These are phyloP conservation scores for Solenopsis invicta DNA, from an alignment of 1,140 invertebrate species.

Conservation along the genomic window DNA sequence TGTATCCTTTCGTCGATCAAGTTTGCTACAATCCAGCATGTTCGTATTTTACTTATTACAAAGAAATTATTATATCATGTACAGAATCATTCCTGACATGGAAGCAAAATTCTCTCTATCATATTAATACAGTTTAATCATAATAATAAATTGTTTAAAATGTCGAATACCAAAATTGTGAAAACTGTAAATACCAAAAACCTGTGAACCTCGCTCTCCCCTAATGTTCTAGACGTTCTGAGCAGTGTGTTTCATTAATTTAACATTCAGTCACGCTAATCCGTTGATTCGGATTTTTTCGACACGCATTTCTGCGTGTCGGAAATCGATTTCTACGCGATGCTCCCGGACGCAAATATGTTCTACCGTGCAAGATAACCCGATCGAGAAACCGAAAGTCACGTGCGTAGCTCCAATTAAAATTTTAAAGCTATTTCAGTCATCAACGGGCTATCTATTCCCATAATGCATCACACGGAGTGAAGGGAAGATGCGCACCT, in stretches of 20 bases:
- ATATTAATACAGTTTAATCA: no score
- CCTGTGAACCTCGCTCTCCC: no score
- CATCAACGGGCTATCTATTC: constrained; percentile 73
- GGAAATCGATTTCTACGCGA: constrained; percentile 25
- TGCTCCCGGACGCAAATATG: background rate
- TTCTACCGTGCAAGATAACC: constrained; percentile 10
- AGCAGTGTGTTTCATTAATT: background rate
- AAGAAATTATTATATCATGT: no score
- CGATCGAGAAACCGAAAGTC: constrained; percentile 61
- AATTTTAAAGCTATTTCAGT: constrained; percentile 78
- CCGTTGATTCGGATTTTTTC: background rate
- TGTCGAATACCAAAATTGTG: no score
- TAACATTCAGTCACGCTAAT: background rate
- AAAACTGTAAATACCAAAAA: no score
- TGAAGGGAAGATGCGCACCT: constrained; percentile 81
- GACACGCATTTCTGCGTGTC: no score
- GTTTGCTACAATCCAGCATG: no score
- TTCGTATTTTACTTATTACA: no score
- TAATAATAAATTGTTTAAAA: no score
- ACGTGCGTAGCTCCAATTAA: constrained; percentile 83
- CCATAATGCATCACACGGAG: constrained; percentile 74
- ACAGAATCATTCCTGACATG: no score
- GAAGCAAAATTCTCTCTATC: no score
- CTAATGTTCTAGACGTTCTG: background rate
- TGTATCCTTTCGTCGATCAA: no score